Conservation (phyloP, 2,888 invertebrate species). For the Clepsis dumicolana region DNA sequence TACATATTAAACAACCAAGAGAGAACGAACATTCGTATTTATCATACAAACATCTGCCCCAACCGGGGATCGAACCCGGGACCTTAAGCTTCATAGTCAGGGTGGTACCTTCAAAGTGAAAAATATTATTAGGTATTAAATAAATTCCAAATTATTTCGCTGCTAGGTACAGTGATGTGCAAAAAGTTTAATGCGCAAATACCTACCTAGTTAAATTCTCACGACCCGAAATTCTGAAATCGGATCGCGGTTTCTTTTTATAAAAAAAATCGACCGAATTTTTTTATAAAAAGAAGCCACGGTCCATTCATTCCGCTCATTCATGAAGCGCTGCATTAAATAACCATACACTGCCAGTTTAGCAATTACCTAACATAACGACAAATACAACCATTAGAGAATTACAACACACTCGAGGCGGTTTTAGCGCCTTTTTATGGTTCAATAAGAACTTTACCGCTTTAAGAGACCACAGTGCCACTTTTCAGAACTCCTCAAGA, state of each 20-base stretch:
- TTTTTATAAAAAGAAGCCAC: conserved; percentile 15
- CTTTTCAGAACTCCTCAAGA: too few relatives aligned
- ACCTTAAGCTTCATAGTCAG: too few relatives aligned
- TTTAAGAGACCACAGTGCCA: too few relatives aligned
- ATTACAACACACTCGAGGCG: conserved; percentile 30
- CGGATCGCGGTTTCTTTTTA: too few relatives aligned
- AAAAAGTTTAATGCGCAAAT: background rate
- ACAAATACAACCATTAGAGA: conserved; percentile 39
- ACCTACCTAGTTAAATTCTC: too few relatives aligned
- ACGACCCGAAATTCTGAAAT: conserved; percentile 1
- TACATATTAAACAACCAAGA: too few relatives aligned
- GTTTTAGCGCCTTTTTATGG: conserved; percentile 26
- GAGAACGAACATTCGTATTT: too few relatives aligned
- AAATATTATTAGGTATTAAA: too few relatives aligned
- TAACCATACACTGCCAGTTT: conserved; percentile 18
- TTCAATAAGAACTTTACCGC: conserved; percentile 2
- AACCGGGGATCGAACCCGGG: too few relatives aligned
- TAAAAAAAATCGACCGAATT: too few relatives aligned
- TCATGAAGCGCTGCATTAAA: background rate
- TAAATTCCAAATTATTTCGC: background rate
- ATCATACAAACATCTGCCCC: too few relatives aligned
- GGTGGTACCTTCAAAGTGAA: too few relatives aligned
- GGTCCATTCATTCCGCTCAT: background rate
- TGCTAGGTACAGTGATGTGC: background rate
- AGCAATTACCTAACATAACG: conserved; percentile 33